Evolutionary conservation across 2,797 vertebrate species (phyloP), one percentile per base, ranked within the genome.

Genomic region (Adrianichthys oophorus): DNA sequence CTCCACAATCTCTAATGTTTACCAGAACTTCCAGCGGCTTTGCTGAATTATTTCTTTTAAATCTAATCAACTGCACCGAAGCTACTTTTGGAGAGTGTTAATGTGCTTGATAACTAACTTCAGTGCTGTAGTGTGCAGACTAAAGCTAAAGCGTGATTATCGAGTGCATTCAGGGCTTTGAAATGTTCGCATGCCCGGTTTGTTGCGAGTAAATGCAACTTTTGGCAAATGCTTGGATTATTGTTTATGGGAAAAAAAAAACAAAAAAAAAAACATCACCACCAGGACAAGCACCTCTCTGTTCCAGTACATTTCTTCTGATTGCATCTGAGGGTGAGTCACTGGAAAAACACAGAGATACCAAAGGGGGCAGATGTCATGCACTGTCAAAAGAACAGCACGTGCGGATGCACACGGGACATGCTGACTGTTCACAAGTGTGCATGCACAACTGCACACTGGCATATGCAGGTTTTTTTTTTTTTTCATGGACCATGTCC

Each of bases 401-500:
- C 65, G 48, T 48, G 37, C 48, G 42, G 5, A 15, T 6, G 43
- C 61, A 32, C 57, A 18, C 19, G 46, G 58, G 48, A 41, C 48
- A 21, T 2, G 24, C 32, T 1, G 12, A 1, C 32, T 12, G 32
- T 32, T 8, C 32, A 10, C 56, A n/a, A 55, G 49, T 42, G 26
- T 41, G 53, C 63, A 18, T 42, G 46, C 24, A 43, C 56, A 46
- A 62, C 26, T 41, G 32, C 76, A 79, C 74, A 74, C 64, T 17
- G 46, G 74, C 83, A 65, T 41, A 68, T 62, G 67, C 61, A 26
- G 45, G 75, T 70, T 48, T 74, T 85, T 89, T 86, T 85, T 89
- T 86, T 72, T 85, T 88, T 86, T 84, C 79, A 85, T 10, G 78
- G 84, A 47, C 76, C 82, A 86, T 89, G 90, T 87, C 68, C 61